Base-by-base conservation (phyloP, 2,888 invertebrate species). In the Catotricha subobsoleta region DNA sequence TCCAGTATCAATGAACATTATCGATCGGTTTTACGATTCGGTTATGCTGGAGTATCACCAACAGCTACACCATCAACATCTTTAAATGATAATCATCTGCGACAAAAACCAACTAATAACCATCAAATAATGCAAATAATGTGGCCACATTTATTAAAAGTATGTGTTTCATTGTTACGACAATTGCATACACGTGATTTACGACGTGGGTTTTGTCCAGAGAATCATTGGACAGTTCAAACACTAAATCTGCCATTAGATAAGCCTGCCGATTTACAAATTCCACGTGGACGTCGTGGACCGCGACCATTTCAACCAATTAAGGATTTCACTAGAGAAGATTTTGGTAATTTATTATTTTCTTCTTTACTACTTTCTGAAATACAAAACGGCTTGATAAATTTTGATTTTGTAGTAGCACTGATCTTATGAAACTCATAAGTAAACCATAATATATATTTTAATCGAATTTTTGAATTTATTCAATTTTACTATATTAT, bases 131-230 rank as follows among this genome's bases (percentile, higher is more conserved):
- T 60, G 34, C 74, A 76, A 41, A 71, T 76, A 42, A 69, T 75
- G 15, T 87, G 86, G 86, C 71, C 78, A 15, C 79, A 82, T 59
- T 62, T 87, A 3, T 77, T 87, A 48, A 82, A 79, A 67, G 79
- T 74, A 43, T 58, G 58, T 1, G 80, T 86, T 3, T 71, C 73
- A n/a, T 66, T 88, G 12, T 65, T 91, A 5, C 74, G 81, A 43
- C 80, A 81, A 50, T 66, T 95, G 45, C 81, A 94, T 63, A 80
- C 78, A 13, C 71, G 95, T 18, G 94, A 97, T 66, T 69, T 81
- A 20, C 72, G 95, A 20, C 69, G 84, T 39, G 72, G 72, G 38
- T 84, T 84, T 54, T 83, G 84, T 52, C 76, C 78, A 0, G 68
- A 69, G 2, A 67, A 68, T 1, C 75, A 78, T 51, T 83, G 83